A percentile compares a stretch with the other conserved stretches of the same genome.
Conservation (phyloP, 64 coral and sea anemone species). For the Porites australiensis region DNA sequence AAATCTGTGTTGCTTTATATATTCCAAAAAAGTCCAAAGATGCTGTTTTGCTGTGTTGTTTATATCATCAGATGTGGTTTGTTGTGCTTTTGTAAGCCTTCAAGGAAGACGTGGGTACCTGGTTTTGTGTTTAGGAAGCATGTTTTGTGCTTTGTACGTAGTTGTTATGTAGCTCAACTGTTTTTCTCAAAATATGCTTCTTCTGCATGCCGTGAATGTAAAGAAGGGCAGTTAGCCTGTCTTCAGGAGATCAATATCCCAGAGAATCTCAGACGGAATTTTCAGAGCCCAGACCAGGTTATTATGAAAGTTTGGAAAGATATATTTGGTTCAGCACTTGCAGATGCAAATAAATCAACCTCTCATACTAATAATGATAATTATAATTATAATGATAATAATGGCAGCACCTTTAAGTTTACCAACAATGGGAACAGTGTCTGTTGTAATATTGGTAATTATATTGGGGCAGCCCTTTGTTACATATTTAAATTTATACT, state of each 20-base stretch:
- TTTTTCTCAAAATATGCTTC: background rate
- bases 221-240: background rate
- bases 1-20: background rate
- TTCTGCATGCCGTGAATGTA: background rate
- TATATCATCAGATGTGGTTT: background rate
- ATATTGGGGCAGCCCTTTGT: background rate
- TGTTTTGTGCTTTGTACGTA: background rate
- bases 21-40: background rate
- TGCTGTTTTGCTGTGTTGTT: background rate
- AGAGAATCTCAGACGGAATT: background rate
- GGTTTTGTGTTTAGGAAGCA: background rate
- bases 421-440: too few relatives aligned
- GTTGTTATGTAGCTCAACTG: background rate
- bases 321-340: background rate
- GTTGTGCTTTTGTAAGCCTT: background rate
- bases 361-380: too few relatives aligned
- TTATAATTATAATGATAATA: too few relatives aligned
- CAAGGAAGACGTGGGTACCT: background rate
- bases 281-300: background rate
- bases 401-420: too few relatives aligned
- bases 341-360: background rate
- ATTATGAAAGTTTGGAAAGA: background rate
- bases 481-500: background rate
- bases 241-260: background rate
- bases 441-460: too few relatives aligned